Percentiles rank a stretch among this genome's conserved stretches.
Evolutionary conservation across 1,140 invertebrate genomes (phyloP).

Genomic region (Lamellibrachia luymesi): DNA sequence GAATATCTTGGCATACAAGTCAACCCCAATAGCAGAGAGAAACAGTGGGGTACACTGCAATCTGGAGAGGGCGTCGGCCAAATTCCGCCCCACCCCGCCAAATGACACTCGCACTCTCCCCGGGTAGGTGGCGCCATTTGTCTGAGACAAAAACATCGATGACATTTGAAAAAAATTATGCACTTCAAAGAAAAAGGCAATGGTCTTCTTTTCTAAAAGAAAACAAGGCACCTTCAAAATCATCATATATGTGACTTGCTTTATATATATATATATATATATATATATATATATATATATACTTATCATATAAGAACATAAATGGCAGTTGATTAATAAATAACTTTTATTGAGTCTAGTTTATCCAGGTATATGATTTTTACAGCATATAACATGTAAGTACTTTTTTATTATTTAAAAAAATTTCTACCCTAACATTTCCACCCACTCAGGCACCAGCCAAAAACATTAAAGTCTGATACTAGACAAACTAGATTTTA

Average conservation of each 20-base stretch:
- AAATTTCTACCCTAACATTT: no score
- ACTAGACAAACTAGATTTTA: no score
- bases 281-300: neutral
- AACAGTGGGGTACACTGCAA: constrained; percentile 65
- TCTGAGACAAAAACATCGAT: constrained; percentile 27
- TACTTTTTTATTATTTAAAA: no score
- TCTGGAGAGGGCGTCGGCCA: constrained; percentile 79
- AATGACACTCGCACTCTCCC: constrained; percentile 47
- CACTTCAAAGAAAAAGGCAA: no score
- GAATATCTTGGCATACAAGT: constrained; percentile 60
- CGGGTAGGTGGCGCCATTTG: constrained; percentile 49
- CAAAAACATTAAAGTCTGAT: no score
- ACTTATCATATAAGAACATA: no score
- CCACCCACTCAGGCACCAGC: no score
- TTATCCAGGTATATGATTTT: no score
- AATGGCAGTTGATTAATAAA: no score
- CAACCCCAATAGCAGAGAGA: constrained; percentile 78
- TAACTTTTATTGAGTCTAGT: no score
- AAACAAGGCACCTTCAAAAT: neutral
- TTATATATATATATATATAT: no score
- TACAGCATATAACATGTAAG: no score
- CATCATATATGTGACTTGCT: neutral
- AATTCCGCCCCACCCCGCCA: constrained; percentile 88
- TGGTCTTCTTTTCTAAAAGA: neutral
- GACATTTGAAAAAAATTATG: neutral